Evolutionary conservation across 2,113 vertebrate species (phyloP), one percentile per base, ranked within the genome.

Genomic region (Gavia stellata): DNA sequence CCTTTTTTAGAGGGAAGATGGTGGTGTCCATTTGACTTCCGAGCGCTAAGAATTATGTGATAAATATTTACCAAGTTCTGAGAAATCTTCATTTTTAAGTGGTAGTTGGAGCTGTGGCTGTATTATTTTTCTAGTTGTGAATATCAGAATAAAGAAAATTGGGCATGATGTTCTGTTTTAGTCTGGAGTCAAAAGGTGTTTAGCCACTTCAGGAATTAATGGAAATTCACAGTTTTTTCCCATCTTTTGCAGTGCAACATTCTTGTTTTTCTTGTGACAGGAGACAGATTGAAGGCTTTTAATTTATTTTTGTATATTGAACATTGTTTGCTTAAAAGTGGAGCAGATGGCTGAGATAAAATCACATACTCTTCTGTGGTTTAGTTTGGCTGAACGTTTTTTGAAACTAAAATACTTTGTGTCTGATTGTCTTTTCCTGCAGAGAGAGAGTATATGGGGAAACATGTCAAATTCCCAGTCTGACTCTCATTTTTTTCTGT

Each of bases 341-440:
- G 71, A 94, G 77, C 84, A 91, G 84, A 65, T 92, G 78, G 91
- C 28, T 68, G 66, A 85, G 61, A 59, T 81, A 90, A 91, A 94
- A 71, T 87, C 5, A 0, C 65, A 82, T 33, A 20, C 26, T 81
- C 33, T 68, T 87, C 56, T 63, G 24, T 59, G 34, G 40, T 87
- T 92, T 81, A 68, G 24, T 75, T 90, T 91, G 77, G 29, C 65
- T 81, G 73, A 92, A 85, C 0, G 0, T 78, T 81, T 81, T 96
- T 78, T 71, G 63, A 78, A 92, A 84, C 25, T 61, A 44, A 91
- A 83, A 67, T 92, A 71, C 33, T 78, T 88, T 38, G 13, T 70
- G 40, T 75, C 44, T 77, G 71, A 58, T 82, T 72, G 58, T 81
- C 86, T 92, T 84, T 94, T 78, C 42, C 29, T 78, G 56, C 5